Conservation (phyloP, 2,888 invertebrate genomes). For the Bombyx huttoni region DNA sequence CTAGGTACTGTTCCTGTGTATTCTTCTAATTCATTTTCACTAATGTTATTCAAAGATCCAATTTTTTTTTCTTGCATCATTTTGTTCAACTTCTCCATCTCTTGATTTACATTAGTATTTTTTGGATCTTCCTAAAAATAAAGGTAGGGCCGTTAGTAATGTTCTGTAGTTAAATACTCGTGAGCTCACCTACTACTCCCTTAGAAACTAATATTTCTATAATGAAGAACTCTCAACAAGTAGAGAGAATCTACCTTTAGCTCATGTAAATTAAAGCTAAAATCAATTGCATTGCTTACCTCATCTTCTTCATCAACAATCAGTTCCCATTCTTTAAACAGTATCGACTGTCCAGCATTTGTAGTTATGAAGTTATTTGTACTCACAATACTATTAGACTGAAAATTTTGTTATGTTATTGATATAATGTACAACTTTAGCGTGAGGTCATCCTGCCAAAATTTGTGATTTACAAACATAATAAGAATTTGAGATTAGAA, state of each 20-base stretch:
- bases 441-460: no score
- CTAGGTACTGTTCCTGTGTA: slow-evolving; percentile 74
- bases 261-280: no score
- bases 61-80: slow-evolving; percentile 72
- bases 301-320: slow-evolving; percentile 65
- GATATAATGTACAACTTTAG: no score
- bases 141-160: no score
- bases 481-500: no score
- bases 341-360: slow-evolving; percentile 37
- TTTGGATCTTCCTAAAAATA: slow-evolving; percentile 34
- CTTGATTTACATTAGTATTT: slow-evolving; percentile 62
- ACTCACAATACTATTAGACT: neutral
- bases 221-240: no score
- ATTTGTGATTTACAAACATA: no score
- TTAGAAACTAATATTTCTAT: no score
- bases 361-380: slow-evolving; percentile 39
- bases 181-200: no score
- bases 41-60: slow-evolving; percentile 74
- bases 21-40: slow-evolving; percentile 79
- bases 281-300: slow-evolving; percentile 20
- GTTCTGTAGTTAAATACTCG: no score
- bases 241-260: no score
- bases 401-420: neutral
- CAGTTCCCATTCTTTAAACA: slow-evolving; percentile 78
- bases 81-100: slow-evolving; percentile 53